A percentile compares a stretch with the other conserved stretches of the same genome.
phyloP scores from a whole-genome alignment of 2,888 invertebrate species.

The Mythimna ferrago region DNA sequence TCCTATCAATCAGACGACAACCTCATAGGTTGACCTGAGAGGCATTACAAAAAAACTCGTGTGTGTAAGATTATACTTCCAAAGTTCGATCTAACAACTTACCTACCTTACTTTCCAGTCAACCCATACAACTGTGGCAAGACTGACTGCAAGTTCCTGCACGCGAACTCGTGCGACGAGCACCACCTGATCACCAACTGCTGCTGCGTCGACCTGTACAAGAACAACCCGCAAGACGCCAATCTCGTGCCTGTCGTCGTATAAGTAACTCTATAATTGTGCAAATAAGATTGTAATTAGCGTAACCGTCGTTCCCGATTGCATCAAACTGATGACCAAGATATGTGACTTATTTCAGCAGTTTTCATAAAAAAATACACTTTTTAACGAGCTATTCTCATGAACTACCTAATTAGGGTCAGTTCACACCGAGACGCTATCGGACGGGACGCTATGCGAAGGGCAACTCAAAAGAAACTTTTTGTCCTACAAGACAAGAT shows the following conservation, averaged over 20 bases:
- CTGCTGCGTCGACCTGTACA: conserved; percentile 92
- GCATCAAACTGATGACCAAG: conserved; percentile 58
- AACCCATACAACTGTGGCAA: conserved; percentile 92
- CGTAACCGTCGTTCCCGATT: conserved; percentile 43
- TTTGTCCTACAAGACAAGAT: no score
- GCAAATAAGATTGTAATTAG: conserved; percentile 27
- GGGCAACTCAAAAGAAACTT: no score
- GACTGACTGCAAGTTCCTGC: conserved; percentile 93
- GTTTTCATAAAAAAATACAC: background rate
- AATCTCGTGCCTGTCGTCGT: conserved; percentile 62
- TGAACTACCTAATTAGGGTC: no score
- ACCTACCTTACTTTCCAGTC: conserved; percentile 69
- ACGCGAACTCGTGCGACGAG: conserved; percentile 94
- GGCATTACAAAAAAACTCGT: no score
- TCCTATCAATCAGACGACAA: no score
- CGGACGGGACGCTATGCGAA: no score
- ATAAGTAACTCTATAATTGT: conserved; percentile 23
- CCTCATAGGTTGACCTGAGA: no score
- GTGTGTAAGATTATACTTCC: no score
- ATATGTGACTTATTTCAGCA: background rate
- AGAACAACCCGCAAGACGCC: conserved; percentile 68
- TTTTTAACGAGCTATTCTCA: background rate
- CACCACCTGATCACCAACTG: conserved; percentile 93
- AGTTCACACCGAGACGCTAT: no score
- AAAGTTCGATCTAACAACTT: no score